These are phyloP conservation scores for Knipowitschia caucasica DNA, from an alignment of 2,797 vertebrate genomes.

Conservation along the genomic window DNA sequence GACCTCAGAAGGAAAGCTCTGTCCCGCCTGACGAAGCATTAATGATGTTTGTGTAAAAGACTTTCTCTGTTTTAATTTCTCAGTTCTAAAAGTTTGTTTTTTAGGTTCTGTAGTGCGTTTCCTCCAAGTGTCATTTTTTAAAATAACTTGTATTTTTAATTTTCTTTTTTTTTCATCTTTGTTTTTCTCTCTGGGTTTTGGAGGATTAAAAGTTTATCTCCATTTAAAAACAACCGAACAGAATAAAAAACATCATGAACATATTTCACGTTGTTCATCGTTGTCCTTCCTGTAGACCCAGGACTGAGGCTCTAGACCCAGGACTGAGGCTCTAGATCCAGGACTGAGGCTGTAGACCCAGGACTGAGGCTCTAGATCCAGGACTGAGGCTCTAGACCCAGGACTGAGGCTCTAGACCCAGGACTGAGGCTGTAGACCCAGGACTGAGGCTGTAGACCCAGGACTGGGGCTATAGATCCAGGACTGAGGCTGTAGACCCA, in stretches of 20 bases:
- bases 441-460: no score
- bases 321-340: no score
- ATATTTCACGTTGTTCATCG: neutral
- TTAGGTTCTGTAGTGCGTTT: constrained; percentile 59
- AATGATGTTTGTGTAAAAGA: constrained; percentile 62
- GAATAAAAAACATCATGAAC: constrained; percentile 22
- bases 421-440: no score
- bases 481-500: no score
- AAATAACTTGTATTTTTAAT: constrained; percentile 53
- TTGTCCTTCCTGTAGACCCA: no score
- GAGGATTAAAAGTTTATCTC: constrained; percentile 45
- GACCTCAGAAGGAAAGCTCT: constrained; percentile 32
- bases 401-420: no score
- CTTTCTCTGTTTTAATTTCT: constrained; percentile 60
- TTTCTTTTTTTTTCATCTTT: constrained; percentile 32
- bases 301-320: no score
- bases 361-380: no score
- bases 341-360: no score
- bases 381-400: no score
- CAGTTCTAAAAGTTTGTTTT: constrained; percentile 61
- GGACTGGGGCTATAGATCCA: no score
- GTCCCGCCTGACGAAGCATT: constrained; percentile 38
- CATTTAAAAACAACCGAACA: constrained; percentile 55
- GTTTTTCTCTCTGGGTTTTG: constrained; percentile 39
- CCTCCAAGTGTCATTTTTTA: constrained; percentile 44